Evolutionary conservation across 2,888 invertebrate genomes (phyloP).

Genomic region (Apocheima hispidaria): DNA sequence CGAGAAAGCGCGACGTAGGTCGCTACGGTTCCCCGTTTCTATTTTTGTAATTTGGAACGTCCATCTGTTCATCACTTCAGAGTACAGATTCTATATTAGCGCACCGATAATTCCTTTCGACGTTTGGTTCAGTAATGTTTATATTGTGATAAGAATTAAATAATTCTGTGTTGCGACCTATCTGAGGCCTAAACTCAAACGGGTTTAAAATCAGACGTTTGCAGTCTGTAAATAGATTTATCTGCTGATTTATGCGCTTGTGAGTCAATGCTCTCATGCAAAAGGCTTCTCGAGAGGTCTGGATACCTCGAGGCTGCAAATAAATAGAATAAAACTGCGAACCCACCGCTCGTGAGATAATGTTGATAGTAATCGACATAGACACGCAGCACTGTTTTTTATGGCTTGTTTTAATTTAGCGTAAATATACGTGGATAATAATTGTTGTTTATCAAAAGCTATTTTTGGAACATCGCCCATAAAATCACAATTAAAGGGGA

Average conservation of each 20-base stretch:
- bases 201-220: slow-evolving; percentile 12
- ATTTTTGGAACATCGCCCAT: slow-evolving; percentile 5
- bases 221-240: slow-evolving; percentile 21
- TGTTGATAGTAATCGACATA: slow-evolving; percentile 29
- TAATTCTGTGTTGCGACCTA: not conserved
- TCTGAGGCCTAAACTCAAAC: not conserved
- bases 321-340: slow-evolving; percentile 32
- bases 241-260: slow-evolving; percentile 23
- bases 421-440: slow-evolving; percentile 22
- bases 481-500: not conserved
- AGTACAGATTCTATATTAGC: slow-evolving; percentile 49
- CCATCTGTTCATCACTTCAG: slow-evolving; percentile 69
- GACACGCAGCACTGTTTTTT: slow-evolving; percentile 35
- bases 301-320: slow-evolving; percentile 27
- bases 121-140: slow-evolving; percentile 25
- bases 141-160: slow-evolving; percentile 8
- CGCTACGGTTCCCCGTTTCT: slow-evolving; percentile 63
- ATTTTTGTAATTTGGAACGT: slow-evolving; percentile 76
- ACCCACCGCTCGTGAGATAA: slow-evolving; percentile 21
- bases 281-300: slow-evolving; percentile 35
- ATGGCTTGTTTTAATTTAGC: slow-evolving; percentile 20
- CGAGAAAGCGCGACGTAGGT: slow-evolving; percentile 61
- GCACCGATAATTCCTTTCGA: slow-evolving; percentile 11
- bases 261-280: slow-evolving; percentile 33
- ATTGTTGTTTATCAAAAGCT: slow-evolving; percentile 11